A percentile compares a stretch with the other conserved stretches of the same genome.
These are phyloP conservation scores for Caiman crocodilus DNA, from an alignment of 2,797 vertebrate genomes.

Conservation along the genomic window DNA sequence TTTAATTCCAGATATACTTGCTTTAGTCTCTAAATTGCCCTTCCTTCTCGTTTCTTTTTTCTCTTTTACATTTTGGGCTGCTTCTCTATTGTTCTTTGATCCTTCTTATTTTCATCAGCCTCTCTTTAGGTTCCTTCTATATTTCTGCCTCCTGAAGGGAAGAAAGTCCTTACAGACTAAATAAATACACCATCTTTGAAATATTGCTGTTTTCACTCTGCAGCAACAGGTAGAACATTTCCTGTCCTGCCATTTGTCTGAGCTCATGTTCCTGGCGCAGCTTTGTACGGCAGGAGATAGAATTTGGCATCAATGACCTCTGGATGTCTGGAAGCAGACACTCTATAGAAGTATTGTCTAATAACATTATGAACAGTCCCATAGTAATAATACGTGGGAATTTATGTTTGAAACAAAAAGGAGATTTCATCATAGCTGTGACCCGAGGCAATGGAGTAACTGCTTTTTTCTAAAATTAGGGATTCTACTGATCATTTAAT, in stretches of 20 bases:
- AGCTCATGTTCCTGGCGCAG: conserved; percentile 6
- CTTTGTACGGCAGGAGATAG: neutral
- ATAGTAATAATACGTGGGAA: neutral
- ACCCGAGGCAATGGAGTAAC: neutral
- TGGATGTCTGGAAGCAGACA: neutral
- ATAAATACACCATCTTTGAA: neutral
- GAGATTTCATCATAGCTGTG: neutral
- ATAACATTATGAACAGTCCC: neutral
- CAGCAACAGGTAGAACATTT: neutral
- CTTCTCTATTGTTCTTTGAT: neutral
- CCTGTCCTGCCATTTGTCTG: neutral
- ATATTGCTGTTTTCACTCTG: neutral
- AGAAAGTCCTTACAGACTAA: neutral
- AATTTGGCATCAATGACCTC: neutral
- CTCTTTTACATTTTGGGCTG: neutral
- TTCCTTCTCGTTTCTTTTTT: neutral
- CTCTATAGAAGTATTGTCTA: conserved; percentile 13
- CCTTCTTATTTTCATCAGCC: neutral
- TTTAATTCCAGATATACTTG: neutral
- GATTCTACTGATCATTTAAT: neutral
- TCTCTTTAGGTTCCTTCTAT: conserved; percentile 18
- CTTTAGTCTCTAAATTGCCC: neutral
- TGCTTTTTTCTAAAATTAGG: neutral
- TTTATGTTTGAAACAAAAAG: neutral
- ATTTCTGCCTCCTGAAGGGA: conserved; percentile 6